Conservation (phyloP, 2,797 vertebrate species). For the Sternarchorhynchus goeldii region DNA sequence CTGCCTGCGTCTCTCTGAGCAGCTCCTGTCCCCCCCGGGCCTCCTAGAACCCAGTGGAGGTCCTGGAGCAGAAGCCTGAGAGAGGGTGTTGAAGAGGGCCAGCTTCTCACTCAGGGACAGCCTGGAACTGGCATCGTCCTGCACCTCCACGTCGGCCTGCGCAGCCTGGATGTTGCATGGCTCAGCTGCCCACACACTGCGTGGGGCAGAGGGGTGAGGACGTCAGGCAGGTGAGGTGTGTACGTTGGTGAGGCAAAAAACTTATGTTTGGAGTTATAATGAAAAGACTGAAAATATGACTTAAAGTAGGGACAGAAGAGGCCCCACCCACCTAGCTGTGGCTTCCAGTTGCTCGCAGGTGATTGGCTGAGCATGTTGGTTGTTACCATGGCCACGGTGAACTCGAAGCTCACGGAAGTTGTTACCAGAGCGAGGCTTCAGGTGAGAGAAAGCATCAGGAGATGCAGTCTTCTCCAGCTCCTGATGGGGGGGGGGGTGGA, state of each 20-base stretch:
- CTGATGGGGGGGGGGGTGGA: slow-evolving; percentile 53
- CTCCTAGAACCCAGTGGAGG: slow-evolving; percentile 17
- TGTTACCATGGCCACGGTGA: slow-evolving; percentile 69
- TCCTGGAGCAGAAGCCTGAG: slow-evolving; percentile 61
- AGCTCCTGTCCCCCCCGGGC: slow-evolving; percentile 20
- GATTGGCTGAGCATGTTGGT: slow-evolving; percentile 77
- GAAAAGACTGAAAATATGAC: background rate
- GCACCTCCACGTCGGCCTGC: slow-evolving; percentile 54
- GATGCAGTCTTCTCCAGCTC: slow-evolving; percentile 76
- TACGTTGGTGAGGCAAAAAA: background rate
- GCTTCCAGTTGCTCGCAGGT: slow-evolving; percentile 72
- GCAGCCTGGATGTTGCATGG: slow-evolving; percentile 25
- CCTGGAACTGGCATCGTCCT: slow-evolving; percentile 75
- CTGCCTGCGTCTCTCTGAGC: slow-evolving; percentile 69
- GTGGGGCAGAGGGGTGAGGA: background rate
- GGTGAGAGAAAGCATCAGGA: slow-evolving; percentile 64
- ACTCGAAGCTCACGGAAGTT: slow-evolving; percentile 67
- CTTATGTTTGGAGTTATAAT: background rate
- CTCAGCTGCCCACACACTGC: slow-evolving; percentile 57
- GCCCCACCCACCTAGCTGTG: slow-evolving; percentile 67
- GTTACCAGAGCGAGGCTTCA: slow-evolving; percentile 72
- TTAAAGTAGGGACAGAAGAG: background rate
- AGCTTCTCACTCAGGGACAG: slow-evolving; percentile 80
- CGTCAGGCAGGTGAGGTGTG: no score
- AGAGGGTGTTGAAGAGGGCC: slow-evolving; percentile 79